Percentiles rank a stretch among this genome's conserved stretches.
phyloP scores from a whole-genome alignment of 1,140 invertebrate species.

The Drosophila ogumai region DNA sequence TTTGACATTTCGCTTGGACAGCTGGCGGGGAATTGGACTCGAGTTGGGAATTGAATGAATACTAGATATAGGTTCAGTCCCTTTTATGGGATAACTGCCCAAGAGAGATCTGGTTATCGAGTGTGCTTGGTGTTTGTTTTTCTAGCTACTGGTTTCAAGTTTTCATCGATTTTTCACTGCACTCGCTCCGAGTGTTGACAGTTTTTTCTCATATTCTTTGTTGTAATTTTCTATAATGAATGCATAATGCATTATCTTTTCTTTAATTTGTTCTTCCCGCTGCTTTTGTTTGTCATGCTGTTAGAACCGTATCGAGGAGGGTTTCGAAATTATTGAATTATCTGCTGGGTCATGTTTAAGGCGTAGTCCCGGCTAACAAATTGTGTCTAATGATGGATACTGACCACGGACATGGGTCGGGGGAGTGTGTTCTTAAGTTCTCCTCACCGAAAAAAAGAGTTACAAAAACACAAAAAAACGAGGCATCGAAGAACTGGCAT shows the following conservation, averaged over 20 bases:
- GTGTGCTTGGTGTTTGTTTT: conserved; percentile 30
- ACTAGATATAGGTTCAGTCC: conserved; percentile 24
- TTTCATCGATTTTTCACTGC: conserved; percentile 13
- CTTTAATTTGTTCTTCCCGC: background rate
- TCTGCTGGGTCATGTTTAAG: conserved; percentile 53
- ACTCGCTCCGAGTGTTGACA: conserved; percentile 31
- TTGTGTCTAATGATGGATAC: conserved; percentile 63
- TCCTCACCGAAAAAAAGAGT: background rate
- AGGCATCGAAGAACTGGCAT: conserved; percentile 1
- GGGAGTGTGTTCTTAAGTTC: background rate
- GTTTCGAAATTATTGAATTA: conserved; percentile 28
- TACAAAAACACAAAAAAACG: conserved; percentile 17
- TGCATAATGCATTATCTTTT: conserved; percentile 55
- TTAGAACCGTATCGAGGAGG: conserved; percentile 49
- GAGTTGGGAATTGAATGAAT: conserved; percentile 24
- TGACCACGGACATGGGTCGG: conserved; percentile 32
- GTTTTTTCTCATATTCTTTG: conserved; percentile 26
- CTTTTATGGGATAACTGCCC: conserved; percentile 34
- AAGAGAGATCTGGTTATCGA: conserved; percentile 27
- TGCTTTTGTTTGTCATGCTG: conserved; percentile 57
- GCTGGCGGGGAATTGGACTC: conserved; percentile 24
- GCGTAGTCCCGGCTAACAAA: conserved; percentile 54
- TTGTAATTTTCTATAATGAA: conserved; percentile 48
- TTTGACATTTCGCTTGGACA: conserved; percentile 58
- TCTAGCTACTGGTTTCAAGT: conserved; percentile 34